phyloP scores from a whole-genome alignment of 2,113 vertebrate genomes.

The Prunella fulvescens region DNA sequence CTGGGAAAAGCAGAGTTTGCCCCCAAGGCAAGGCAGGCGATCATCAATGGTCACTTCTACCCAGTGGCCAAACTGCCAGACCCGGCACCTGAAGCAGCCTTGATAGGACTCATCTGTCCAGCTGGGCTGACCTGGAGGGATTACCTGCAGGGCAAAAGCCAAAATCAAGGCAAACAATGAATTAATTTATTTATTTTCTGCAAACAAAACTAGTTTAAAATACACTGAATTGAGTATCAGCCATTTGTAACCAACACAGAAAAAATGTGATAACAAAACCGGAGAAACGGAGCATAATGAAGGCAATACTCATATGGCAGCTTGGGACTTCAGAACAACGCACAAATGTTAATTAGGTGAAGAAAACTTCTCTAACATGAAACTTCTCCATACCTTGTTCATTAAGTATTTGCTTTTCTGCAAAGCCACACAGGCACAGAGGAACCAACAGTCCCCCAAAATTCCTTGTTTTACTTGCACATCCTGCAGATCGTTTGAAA shows the following conservation, averaged over 20 bases:
- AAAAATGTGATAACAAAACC: background rate
- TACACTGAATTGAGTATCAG: background rate
- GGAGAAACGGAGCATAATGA: background rate
- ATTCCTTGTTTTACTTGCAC: slow-evolving; percentile 90
- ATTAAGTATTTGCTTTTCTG: slow-evolving; percentile 83
- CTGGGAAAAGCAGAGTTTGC: slow-evolving; percentile 88
- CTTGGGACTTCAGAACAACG: background rate
- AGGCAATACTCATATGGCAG: background rate
- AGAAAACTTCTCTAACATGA: background rate
- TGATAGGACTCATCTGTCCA: slow-evolving; percentile 83
- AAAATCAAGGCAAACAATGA: background rate
- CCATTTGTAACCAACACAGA: background rate
- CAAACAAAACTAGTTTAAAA: background rate
- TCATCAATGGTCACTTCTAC: slow-evolving; percentile 88
- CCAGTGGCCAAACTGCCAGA: slow-evolving; percentile 92
- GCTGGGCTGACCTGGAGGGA: slow-evolving; percentile 83
- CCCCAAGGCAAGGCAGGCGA: slow-evolving; percentile 87
- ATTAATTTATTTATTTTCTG: background rate
- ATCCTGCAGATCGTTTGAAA: slow-evolving; percentile 75
- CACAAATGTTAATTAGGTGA: background rate
- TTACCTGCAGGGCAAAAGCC: slow-evolving; percentile 73
- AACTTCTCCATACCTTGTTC: slow-evolving; percentile 77
- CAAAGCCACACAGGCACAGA: slow-evolving; percentile 89
- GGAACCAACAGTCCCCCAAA: slow-evolving; percentile 96
- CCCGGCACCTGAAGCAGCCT: slow-evolving; percentile 82